A percentile compares a stretch with the other conserved stretches of the same genome.
These are phyloP conservation scores for Spea multiplicata DNA, from an alignment of 2,113 vertebrate species.

Conservation along the genomic window DNA sequence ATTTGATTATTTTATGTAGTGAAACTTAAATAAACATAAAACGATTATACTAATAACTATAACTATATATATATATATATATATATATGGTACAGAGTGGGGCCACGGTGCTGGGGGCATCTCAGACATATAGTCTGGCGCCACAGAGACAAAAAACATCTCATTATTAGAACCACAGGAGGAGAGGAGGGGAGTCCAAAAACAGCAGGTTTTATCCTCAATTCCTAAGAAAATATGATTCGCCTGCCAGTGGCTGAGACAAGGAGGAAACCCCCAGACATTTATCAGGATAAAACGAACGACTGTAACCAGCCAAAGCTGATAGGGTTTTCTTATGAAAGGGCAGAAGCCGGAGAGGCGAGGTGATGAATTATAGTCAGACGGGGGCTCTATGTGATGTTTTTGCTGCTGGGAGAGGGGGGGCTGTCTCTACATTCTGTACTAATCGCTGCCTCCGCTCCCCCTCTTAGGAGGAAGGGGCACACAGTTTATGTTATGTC, in stretches of 20 bases:
- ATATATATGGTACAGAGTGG: background rate
- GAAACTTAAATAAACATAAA: too few relatives aligned
- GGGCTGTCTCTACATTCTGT: background rate
- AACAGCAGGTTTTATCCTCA: slow-evolving; percentile 53
- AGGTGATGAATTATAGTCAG: background rate
- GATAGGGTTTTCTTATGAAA: slow-evolving; percentile 26
- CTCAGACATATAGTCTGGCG: slow-evolving; percentile 62
- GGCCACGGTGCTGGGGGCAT: slow-evolving; percentile 20
- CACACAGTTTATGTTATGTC: background rate
- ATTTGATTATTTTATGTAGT: too few relatives aligned
- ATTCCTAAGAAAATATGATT: slow-evolving; percentile 45
- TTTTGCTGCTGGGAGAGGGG: background rate
- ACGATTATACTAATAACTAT: background rate
- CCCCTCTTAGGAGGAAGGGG: background rate
- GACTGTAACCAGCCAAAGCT: background rate
- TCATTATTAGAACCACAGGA: slow-evolving; percentile 69
- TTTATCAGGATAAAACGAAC: slow-evolving; percentile 24
- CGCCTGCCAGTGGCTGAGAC: slow-evolving; percentile 20
- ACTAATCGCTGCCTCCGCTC: background rate
- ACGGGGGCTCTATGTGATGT: background rate
- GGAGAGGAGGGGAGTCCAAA: slow-evolving; percentile 55
- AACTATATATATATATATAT: background rate
- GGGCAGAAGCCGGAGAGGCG: background rate
- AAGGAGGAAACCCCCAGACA: slow-evolving; percentile 31
- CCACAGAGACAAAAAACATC: slow-evolving; percentile 66